Percentiles rank a stretch among this genome's conserved stretches.
These are phyloP conservation scores for Cryptus viduatorius DNA, from an alignment of 2,888 invertebrate species.

Conservation along the genomic window DNA sequence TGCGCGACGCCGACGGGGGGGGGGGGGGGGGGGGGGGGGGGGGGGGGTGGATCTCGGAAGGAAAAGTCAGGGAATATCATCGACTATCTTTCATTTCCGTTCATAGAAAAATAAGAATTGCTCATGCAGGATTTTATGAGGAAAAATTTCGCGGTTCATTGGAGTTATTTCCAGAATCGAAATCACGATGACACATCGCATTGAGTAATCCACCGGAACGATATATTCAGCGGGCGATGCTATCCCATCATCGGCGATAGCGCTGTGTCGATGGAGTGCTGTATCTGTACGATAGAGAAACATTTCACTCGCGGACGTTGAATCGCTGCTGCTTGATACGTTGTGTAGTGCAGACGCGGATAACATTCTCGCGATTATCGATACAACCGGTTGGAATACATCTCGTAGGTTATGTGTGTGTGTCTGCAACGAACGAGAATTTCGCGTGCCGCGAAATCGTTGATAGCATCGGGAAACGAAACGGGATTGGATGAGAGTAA, in stretches of 20 bases:
- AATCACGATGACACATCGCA: constrained; percentile 28
- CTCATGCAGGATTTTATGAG: constrained; percentile 14
- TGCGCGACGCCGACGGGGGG: too few relatives aligned
- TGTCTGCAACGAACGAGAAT: constrained; percentile 41
- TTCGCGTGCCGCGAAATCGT: constrained; percentile 57
- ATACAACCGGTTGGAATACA: background rate
- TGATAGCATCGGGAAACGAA: constrained; percentile 47
- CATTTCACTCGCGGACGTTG: background rate
- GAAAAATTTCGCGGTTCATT: constrained; percentile 11
- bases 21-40: too few relatives aligned
- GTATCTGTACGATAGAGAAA: constrained; percentile 7
- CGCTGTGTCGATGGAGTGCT: constrained; percentile 1
- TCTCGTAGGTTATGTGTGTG: background rate
- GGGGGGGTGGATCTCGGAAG: background rate
- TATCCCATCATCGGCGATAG: constrained; percentile 10
- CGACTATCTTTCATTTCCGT: background rate
- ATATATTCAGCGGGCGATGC: constrained; percentile 1
- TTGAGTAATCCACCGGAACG: constrained; percentile 17
- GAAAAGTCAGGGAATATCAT: background rate
- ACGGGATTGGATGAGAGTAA: constrained; percentile 38
- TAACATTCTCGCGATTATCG: constrained; percentile 9
- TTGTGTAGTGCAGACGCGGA: background rate
- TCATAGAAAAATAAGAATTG: background rate
- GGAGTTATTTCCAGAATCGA: background rate
- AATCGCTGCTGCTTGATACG: constrained; percentile 9